Evolutionary conservation across 1,140 invertebrate species (phyloP).

Genomic region (Liolophura sinensis): DNA sequence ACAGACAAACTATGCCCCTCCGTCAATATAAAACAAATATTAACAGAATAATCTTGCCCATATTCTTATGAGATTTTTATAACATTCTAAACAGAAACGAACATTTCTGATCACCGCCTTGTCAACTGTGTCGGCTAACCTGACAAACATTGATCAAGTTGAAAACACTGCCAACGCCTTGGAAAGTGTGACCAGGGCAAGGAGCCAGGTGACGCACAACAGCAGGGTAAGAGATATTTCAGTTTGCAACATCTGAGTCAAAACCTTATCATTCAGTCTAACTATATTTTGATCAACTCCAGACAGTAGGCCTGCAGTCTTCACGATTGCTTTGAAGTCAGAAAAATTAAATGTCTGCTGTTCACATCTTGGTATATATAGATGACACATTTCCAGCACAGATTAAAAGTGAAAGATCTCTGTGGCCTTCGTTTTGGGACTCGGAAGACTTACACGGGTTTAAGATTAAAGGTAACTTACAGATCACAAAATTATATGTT

Average conservation of each 20-base stretch:
- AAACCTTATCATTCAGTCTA: too few species aligned
- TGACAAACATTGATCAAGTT: slow-evolving; percentile 41
- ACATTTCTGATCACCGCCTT: slow-evolving; percentile 35
- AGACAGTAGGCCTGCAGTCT: too few species aligned
- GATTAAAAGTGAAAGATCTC: too few species aligned
- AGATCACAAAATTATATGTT: too few species aligned
- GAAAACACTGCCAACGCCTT: slow-evolving; percentile 33
- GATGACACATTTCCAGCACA: not conserved
- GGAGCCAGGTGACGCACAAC: slow-evolving; percentile 32
- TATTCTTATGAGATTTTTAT: too few species aligned
- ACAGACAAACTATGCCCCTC: not conserved
- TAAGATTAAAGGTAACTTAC: too few species aligned
- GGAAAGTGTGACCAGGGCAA: slow-evolving; percentile 34
- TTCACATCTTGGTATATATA: not conserved
- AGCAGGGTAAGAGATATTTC: slow-evolving; percentile 37
- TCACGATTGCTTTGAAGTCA: too few species aligned
- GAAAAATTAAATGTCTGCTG: not conserved
- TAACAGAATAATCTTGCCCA: not conserved
- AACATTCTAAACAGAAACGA: slow-evolving; percentile 8
- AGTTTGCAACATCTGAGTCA: too few species aligned
- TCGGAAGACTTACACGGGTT: too few species aligned
- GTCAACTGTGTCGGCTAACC: slow-evolving; percentile 39
- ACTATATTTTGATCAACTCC: too few species aligned
- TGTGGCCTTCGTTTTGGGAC: too few species aligned
- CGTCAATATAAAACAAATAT: not conserved